These are phyloP conservation scores for Spinus pinus DNA, from an alignment of 2,797 vertebrate genomes.

Conservation along the genomic window DNA sequence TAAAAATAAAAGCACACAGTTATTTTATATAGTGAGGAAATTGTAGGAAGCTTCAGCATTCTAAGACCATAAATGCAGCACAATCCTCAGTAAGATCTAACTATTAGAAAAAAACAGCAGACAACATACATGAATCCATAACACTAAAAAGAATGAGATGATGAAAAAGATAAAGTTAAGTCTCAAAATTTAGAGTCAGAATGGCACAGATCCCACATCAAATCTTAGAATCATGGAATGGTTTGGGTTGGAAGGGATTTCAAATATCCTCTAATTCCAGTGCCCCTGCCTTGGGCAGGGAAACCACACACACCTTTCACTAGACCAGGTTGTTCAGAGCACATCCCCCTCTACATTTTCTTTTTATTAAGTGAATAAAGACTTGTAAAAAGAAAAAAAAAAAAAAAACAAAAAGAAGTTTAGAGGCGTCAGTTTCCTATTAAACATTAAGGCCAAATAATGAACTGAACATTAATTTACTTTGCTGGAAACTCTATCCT, in stretches of 20 bases:
- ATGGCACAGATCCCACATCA: neutral
- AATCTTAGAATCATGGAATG: neutral
- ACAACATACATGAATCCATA: neutral
- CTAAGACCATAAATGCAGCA: neutral
- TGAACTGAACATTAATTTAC: neutral
- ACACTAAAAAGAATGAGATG: neutral
- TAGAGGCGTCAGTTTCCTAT: neutral
- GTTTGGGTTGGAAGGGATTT: neutral
- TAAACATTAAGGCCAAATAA: neutral
- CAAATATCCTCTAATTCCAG: neutral
- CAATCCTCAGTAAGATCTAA: neutral
- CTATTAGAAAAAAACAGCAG: neutral
- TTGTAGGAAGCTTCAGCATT: neutral
- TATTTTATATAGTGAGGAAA: neutral
- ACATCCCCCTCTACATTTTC: neutral
- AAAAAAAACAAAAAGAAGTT: neutral
- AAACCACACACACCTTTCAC: neutral
- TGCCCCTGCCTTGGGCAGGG: fast-evolving
- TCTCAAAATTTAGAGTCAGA: neutral
- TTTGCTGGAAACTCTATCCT: neutral
- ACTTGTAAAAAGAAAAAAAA: neutral
- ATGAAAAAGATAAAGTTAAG: neutral
- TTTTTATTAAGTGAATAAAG: neutral
- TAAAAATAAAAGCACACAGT: neutral
- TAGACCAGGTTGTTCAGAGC: neutral